A percentile compares a stretch with the other conserved stretches of the same genome.
phyloP scores from a whole-genome alignment of 1,140 invertebrate genomes.

The Drosophila novamexicana region DNA sequence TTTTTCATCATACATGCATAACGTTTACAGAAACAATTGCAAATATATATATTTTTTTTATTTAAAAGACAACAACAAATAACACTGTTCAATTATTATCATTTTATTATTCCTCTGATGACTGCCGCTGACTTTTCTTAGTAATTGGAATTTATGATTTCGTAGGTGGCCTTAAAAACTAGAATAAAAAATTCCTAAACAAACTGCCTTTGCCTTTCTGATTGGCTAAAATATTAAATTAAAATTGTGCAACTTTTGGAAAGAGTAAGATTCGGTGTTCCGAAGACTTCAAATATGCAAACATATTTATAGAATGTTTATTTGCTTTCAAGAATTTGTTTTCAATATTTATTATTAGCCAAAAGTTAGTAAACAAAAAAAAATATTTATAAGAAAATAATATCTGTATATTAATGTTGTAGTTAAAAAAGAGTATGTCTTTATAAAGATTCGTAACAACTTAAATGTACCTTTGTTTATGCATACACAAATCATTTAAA shows the following conservation, averaged over 20 bases:
- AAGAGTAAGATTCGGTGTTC: constrained; percentile 32
- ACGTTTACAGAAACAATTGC: neutral
- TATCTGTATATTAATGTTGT: constrained; percentile 47
- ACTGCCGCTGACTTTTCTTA: too few relatives aligned
- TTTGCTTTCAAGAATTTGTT: constrained; percentile 16
- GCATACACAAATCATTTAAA: constrained; percentile 44
- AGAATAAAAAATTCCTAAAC: neutral
- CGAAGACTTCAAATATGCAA: constrained; percentile 30
- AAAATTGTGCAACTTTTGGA: constrained; percentile 33
- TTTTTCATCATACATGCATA: neutral
- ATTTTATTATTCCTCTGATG: too few relatives aligned
- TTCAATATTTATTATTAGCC: neutral
- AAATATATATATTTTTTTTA: neutral
- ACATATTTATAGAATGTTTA: constrained; percentile 33
- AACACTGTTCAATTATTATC: too few relatives aligned
- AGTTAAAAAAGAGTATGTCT: constrained; percentile 33
- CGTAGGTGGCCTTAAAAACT: neutral
- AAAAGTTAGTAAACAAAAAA: constrained; percentile 14
- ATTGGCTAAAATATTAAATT: constrained; percentile 1
- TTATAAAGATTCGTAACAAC: constrained; percentile 30
- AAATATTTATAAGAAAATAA: constrained; percentile 7
- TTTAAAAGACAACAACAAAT: neutral
- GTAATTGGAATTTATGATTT: too few relatives aligned
- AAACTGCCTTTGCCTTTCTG: too few relatives aligned
- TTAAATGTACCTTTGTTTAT: constrained; percentile 59